A percentile compares a stretch with the other conserved stretches of the same genome.
These are phyloP conservation scores for Proisotoma minuta DNA, from an alignment of 2,888 invertebrate genomes.

Conservation along the genomic window DNA sequence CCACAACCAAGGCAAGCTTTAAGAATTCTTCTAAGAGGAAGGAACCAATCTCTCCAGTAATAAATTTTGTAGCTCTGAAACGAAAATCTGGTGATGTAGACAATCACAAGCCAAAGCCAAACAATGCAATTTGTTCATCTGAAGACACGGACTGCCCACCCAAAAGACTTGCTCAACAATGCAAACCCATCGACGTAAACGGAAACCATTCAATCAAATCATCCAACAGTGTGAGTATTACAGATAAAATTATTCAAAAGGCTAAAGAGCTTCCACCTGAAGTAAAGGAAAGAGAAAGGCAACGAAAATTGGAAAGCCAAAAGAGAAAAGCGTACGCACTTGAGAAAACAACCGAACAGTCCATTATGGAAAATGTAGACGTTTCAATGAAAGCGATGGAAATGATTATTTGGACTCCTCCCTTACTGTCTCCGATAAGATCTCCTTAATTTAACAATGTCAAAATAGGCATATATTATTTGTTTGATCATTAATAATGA, in stretches of 20 bases:
- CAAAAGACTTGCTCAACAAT: neutral
- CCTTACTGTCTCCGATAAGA: constrained; percentile 36
- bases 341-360: constrained; percentile 30
- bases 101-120: neutral
- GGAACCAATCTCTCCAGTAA: neutral
- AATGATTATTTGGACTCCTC: constrained; percentile 34
- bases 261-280: constrained; percentile 26
- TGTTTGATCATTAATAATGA: neutral
- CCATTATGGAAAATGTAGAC: constrained; percentile 32
- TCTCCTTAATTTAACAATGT: constrained; percentile 31
- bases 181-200: neutral
- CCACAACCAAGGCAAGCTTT: too few relatives aligned
- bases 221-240: constrained; percentile 29
- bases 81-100: neutral
- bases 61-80: neutral
- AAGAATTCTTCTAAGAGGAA: too few relatives aligned
- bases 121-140: constrained; percentile 2
- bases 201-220: neutral
- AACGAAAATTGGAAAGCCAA: constrained; percentile 27
- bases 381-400: constrained; percentile 38
- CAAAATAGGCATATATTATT: neutral
- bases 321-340: constrained; percentile 31
- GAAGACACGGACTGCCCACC: constrained; percentile 6
- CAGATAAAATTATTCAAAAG: constrained; percentile 35
- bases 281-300: constrained; percentile 27